Base-by-base conservation (phyloP, 2,113 vertebrate genomes). In the Cynoglossus semilaevis region DNA sequence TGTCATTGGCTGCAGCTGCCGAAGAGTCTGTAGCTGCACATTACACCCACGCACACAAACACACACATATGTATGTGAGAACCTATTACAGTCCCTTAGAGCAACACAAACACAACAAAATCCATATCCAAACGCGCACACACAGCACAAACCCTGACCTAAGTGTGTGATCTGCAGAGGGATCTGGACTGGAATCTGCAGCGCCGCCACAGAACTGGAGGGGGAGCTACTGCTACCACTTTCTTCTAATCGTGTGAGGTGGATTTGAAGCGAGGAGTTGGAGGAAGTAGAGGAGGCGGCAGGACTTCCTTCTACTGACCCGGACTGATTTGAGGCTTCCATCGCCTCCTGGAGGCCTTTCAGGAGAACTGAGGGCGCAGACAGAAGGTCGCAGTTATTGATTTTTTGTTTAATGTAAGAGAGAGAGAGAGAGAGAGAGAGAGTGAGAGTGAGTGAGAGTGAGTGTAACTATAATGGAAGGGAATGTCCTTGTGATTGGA, bases 401-500 rank as follows among this genome's bases (percentile, higher is more conserved):
- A 10, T 6, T 3, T 41, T 41, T 41, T 41, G 38, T 41, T 11
- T 1, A 11, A 41, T 41, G 38, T 41, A 14, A 4, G 6, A 29
- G 22, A 29, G 22, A 29, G 22, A n/a, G 37, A 10, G 37, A n/a
- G 36, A 8, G 36, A 8, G 36, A 6, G 10, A 8, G 36, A 8
- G 1, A n/a, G 13, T 46, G 13, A 29, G 22, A 49, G 37, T 45
- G 53, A 46, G 44, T 56, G 14, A 34, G 17, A 45, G 18, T 46
- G 10, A n/a, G 17, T 59, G 17, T 53, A 34, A 49, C 50, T 80
- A 88, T 87, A 83, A 34, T 53, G 86, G 49, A 98, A 97, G 0
- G 95, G 94, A 73, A 99, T 93, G 37, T 96, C 96, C 82, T 98
- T 98, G 90, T 99, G 96, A 87, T 98, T 99, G 85, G 95, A 88